Conservation (phyloP, 2,797 vertebrate genomes). For the Syncerus caffer region DNA sequence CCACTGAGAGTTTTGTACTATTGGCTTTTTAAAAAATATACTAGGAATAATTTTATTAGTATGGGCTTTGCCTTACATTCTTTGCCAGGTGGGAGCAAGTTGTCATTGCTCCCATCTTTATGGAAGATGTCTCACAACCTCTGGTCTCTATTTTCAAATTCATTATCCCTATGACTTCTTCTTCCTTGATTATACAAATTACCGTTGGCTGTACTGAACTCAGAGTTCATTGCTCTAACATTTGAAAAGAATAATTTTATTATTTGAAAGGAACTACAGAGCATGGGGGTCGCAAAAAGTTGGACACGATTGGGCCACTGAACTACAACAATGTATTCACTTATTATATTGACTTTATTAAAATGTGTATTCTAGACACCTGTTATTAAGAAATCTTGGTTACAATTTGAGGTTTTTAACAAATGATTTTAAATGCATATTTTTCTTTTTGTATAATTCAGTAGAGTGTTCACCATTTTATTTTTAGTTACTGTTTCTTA, state of each 20-base stretch:
- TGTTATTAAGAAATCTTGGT: conserved; percentile 16
- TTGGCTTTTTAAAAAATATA: not conserved
- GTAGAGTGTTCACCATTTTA: not conserved
- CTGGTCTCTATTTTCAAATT: not conserved
- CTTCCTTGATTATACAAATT: not conserved
- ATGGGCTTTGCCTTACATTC: not conserved
- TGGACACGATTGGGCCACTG: fast-evolving
- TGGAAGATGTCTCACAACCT: not conserved
- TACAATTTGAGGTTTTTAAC: conserved; percentile 42
- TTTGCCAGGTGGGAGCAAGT: not conserved
- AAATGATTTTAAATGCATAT: not conserved
- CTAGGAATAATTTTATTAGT: not conserved
- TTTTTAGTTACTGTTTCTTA: not conserved
- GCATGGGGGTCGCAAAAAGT: not conserved
- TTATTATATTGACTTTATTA: conserved; percentile 17
- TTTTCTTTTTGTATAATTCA: conserved; percentile 28
- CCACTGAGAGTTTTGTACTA: not conserved
- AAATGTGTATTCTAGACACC: conserved; percentile 12
- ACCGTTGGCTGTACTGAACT: not conserved
- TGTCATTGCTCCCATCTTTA: not conserved
- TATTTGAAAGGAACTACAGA: conserved; percentile 1
- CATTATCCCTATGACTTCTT: not conserved
- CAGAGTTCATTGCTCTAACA: conserved; percentile 16
- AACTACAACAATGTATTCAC: not conserved
- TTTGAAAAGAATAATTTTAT: conserved; percentile 8